Conservation (phyloP, 2,888 invertebrate species). For the Phytoseiulus persimilis region DNA sequence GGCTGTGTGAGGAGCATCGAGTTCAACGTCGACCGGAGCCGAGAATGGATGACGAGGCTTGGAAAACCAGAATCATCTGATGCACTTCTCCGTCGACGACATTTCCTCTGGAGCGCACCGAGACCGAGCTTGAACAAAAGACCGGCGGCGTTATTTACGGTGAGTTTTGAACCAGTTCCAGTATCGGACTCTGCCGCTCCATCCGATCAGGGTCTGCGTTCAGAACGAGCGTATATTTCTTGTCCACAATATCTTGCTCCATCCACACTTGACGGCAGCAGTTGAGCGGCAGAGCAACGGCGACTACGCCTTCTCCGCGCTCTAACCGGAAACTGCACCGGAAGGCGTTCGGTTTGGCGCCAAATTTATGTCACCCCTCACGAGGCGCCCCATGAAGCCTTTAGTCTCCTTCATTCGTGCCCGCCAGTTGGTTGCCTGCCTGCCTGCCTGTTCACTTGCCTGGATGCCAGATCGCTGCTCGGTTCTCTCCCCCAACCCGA, state of each 20-base stretch:
- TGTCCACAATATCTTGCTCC: not conserved
- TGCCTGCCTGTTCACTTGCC: too few species aligned
- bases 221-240: not conserved
- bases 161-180: not conserved
- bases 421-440: not conserved
- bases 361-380: constrained; percentile 38
- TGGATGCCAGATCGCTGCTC: too few species aligned
- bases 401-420: constrained; percentile 5
- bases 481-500: not conserved
- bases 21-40: too few species aligned
- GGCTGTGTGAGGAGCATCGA: too few species aligned
- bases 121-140: not conserved
- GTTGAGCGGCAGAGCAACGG: not conserved
- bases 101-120: not conserved
- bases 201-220: not conserved
- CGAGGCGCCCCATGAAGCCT: not conserved
- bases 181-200: not conserved
- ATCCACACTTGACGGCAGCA: not conserved
- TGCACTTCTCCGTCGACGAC: too few species aligned
- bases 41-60: too few species aligned
- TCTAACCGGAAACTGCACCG: constrained; percentile 33
- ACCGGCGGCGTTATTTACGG: not conserved
- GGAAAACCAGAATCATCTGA: too few species aligned
- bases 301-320: not conserved
- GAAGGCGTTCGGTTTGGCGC: constrained; percentile 33